phyloP scores from a whole-genome alignment of 2,797 vertebrate genomes.

The Uromys caudimaculatus region DNA sequence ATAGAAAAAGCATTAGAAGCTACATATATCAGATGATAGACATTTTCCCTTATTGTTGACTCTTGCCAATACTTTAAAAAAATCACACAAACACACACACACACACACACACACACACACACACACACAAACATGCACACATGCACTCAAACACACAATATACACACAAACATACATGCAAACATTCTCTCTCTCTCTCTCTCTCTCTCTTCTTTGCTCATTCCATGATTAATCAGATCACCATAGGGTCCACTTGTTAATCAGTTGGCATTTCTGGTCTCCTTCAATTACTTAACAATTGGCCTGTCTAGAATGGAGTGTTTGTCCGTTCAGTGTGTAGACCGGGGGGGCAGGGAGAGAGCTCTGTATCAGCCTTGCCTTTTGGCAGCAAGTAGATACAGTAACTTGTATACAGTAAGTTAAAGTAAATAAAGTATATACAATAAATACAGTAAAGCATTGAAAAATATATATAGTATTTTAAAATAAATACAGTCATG shows the following conservation, averaged over 20 bases:
- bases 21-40: not conserved
- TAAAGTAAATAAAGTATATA: not conserved
- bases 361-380: slow-evolving; percentile 9
- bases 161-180: not conserved
- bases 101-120: not conserved
- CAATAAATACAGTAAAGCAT: not conserved
- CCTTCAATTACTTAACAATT: slow-evolving; percentile 91
- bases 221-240: slow-evolving; percentile 83
- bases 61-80: slow-evolving; percentile 40
- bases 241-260: slow-evolving; percentile 87
- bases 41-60: not conserved
- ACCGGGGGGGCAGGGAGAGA: slow-evolving; percentile 52
- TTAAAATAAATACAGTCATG: not conserved
- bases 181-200: not conserved
- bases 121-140: not conserved
- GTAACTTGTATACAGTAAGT: not conserved
- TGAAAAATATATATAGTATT: not conserved
- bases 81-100: not conserved
- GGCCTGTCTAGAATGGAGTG: slow-evolving; percentile 89
- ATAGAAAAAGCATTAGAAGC: not conserved
- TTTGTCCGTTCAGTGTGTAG: slow-evolving; percentile 78
- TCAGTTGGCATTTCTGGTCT: slow-evolving; percentile 87
- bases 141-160: not conserved
- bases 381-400: slow-evolving; percentile 36
- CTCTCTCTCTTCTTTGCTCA: slow-evolving; percentile 54